Conservation (phyloP, 2,113 vertebrate species). For the Talpa occidentalis region DNA sequence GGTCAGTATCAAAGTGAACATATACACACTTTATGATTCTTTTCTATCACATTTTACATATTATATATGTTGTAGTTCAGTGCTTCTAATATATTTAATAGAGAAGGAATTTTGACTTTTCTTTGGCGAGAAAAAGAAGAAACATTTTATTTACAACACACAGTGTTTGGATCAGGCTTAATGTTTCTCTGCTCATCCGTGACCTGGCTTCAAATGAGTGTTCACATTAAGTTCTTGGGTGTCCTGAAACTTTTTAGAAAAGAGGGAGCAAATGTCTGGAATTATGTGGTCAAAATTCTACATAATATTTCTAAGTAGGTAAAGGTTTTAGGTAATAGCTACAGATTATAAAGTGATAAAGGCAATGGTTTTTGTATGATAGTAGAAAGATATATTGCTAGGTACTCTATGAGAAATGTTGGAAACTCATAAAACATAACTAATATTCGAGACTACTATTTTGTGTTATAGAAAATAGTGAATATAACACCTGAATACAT, state of each 20-base stretch:
- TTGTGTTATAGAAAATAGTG: not conserved
- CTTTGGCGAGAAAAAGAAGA: not conserved
- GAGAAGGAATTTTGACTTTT: not conserved
- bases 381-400: not conserved
- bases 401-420: not conserved
- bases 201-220: not conserved
- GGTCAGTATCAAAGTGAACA: slow-evolving; percentile 85
- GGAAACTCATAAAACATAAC: not conserved
- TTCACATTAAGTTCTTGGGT: not conserved
- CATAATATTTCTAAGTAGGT: not conserved
- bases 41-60: not conserved
- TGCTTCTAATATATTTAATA: not conserved
- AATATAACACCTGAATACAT: not conserved
- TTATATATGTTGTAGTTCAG: not conserved
- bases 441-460: not conserved
- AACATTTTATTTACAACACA: not conserved
- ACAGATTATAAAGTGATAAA: not conserved
- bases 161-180: not conserved
- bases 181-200: not conserved
- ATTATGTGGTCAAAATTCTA: not conserved
- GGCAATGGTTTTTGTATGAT: not conserved
- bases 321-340: not conserved
- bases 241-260: not conserved
- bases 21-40: not conserved
- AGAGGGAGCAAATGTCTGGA: not conserved